Conservation (phyloP, 2,797 vertebrate species). For the Limnodromus scolopaceus region DNA sequence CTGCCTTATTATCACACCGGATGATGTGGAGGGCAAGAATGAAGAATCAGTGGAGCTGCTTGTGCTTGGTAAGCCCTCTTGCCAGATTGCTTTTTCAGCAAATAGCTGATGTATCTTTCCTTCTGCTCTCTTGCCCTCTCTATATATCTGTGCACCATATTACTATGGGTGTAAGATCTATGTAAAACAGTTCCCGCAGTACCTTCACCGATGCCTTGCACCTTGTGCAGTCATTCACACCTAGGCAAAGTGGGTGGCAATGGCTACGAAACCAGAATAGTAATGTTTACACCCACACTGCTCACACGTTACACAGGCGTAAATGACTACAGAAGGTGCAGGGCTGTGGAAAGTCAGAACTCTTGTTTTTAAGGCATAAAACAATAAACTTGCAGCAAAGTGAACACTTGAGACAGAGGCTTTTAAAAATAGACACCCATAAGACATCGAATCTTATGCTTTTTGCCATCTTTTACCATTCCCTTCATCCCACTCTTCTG, state of each 20-base stretch:
- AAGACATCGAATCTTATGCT: not conserved
- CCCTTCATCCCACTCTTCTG: not conserved
- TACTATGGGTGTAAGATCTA: conserved; percentile 38
- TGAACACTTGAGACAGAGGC: not conserved
- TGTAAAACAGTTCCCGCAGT: not conserved
- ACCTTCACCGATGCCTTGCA: conserved; percentile 44
- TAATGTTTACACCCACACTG: conserved; percentile 48
- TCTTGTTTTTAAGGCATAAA: conserved; percentile 25
- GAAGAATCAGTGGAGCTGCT: conserved; percentile 92
- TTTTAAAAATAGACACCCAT: conserved; percentile 3
- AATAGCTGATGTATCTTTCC: not conserved
- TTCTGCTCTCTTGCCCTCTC: not conserved
- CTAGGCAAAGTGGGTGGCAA: conserved; percentile 54
- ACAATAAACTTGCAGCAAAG: conserved; percentile 33
- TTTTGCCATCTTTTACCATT: not conserved
- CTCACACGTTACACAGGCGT: conserved; percentile 29
- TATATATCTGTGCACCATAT: not conserved
- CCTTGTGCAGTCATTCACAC: conserved; percentile 51
- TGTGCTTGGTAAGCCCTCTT: conserved; percentile 87
- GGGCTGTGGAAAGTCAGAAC: conserved; percentile 4
- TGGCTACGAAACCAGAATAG: conserved; percentile 57
- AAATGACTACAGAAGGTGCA: conserved; percentile 21
- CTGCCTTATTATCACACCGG: conserved; percentile 90
- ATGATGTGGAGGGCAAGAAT: conserved; percentile 93
- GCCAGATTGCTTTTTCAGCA: not conserved